Percentiles rank a stretch among this genome's conserved stretches.
phyloP scores from a whole-genome alignment of 2,888 invertebrate species.

The Ornithoptera priamus region DNA sequence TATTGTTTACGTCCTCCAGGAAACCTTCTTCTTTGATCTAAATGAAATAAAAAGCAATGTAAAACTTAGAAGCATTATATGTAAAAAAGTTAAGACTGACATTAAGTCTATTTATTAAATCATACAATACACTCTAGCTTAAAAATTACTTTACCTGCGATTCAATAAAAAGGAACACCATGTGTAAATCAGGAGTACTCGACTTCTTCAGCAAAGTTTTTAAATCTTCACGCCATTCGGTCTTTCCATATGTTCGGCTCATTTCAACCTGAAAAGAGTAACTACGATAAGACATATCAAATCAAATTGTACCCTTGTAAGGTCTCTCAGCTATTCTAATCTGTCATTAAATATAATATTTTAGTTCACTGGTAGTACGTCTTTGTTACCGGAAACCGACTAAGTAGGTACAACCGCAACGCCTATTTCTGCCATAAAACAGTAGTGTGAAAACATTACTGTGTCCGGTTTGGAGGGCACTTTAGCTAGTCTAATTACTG shows the following conservation, averaged over 20 bases:
- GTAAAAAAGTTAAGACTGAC: too few species aligned
- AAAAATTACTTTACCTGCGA: slow-evolving; percentile 82
- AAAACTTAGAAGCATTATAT: too few species aligned
- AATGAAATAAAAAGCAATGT: neutral
- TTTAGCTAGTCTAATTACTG: too few species aligned
- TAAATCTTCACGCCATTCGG: slow-evolving; percentile 95
- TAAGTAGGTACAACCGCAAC: too few species aligned
- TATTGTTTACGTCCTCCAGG: slow-evolving; percentile 94
- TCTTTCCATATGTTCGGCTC: slow-evolving; percentile 89
- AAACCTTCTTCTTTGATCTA: slow-evolving; percentile 96
- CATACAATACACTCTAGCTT: neutral
- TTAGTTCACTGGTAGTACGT: too few species aligned
- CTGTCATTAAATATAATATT: too few species aligned
- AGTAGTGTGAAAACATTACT: too few species aligned
- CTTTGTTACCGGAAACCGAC: too few species aligned
- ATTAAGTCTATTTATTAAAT: neutral
- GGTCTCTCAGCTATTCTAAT: too few species aligned
- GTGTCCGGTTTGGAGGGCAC: too few species aligned
- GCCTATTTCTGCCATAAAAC: too few species aligned
- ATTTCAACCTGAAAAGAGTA: slow-evolving; percentile 87
- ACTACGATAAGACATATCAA: neutral
- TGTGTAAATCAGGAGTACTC: slow-evolving; percentile 90
- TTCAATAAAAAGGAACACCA: slow-evolving; percentile 94
- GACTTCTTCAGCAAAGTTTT: slow-evolving; percentile 89
- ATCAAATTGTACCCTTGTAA: too few species aligned